These are phyloP conservation scores for Venturia canescens DNA, from an alignment of 1,140 invertebrate species.

Conservation along the genomic window DNA sequence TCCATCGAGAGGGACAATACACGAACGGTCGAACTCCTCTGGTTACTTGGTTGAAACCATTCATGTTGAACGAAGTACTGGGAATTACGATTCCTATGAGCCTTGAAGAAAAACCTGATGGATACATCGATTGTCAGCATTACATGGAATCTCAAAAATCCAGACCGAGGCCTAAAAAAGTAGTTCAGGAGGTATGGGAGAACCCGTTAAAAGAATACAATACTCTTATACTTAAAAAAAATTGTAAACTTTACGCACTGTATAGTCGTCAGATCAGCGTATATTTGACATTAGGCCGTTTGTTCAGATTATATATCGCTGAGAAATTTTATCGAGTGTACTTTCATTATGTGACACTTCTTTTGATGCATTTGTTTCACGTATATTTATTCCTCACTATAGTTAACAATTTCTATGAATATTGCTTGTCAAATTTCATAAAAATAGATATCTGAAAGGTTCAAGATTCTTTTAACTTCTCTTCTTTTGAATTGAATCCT, in stretches of 20 bases:
- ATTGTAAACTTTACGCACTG: neutral
- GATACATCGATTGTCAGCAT: slow-evolving; percentile 70
- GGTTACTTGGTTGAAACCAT: slow-evolving; percentile 92
- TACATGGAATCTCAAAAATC: slow-evolving; percentile 55
- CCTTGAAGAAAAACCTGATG: slow-evolving; percentile 69
- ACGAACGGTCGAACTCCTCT: slow-evolving; percentile 87
- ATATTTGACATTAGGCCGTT: too few species aligned
- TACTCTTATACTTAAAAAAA: too few species aligned
- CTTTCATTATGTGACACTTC: too few species aligned
- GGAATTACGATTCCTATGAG: slow-evolving; percentile 75
- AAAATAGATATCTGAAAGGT: neutral
- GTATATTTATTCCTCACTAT: too few species aligned
- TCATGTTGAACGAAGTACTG: slow-evolving; percentile 90
- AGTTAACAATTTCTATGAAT: too few species aligned
- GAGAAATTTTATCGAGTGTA: too few species aligned
- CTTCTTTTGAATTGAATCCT: neutral
- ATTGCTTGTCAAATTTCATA: too few species aligned
- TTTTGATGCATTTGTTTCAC: too few species aligned
- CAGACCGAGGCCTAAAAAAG: slow-evolving; percentile 20
- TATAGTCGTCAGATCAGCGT: too few species aligned
- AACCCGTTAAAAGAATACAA: too few species aligned
- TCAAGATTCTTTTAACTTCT: too few species aligned
- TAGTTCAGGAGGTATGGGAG: neutral
- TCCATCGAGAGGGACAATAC: slow-evolving; percentile 88
- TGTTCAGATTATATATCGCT: too few species aligned